A percentile compares a stretch with the other conserved stretches of the same genome.
Evolutionary conservation across 2,888 invertebrate genomes (phyloP).

Genomic region (Plagiodera versicolora): DNA sequence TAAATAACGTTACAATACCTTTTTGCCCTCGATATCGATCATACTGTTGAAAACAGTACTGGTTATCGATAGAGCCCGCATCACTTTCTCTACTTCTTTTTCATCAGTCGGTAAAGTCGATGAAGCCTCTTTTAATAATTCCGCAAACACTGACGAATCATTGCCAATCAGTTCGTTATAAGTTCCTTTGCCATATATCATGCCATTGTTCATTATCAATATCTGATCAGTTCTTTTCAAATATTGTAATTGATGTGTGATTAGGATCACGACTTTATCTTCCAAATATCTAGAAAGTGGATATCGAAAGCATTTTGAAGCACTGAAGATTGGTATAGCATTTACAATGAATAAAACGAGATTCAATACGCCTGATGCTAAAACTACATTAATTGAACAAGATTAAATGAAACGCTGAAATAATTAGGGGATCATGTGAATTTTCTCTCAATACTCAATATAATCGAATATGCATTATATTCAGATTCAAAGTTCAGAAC

Average conservation of each 20-base stretch:
- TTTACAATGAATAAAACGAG: too few species aligned
- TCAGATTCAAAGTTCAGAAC: too few species aligned
- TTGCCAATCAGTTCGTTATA: slow-evolving; percentile 19
- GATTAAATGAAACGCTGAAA: too few species aligned
- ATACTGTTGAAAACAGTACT: slow-evolving; percentile 38
- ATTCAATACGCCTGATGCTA: too few species aligned
- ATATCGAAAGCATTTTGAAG: too few species aligned
- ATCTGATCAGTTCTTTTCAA: slow-evolving; percentile 53
- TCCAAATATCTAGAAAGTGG: slow-evolving; percentile 55
- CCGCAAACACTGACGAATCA: slow-evolving; percentile 48
- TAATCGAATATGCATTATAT: too few species aligned
- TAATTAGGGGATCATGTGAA: too few species aligned
- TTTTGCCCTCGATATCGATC: slow-evolving; percentile 41
- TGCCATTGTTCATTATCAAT: slow-evolving; percentile 50
- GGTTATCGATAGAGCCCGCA: slow-evolving; percentile 34
- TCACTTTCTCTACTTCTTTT: slow-evolving; percentile 33
- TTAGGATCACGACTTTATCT: slow-evolving; percentile 63
- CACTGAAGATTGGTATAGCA: too few species aligned
- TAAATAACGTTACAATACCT: slow-evolving; percentile 26
- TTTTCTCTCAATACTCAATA: too few species aligned
- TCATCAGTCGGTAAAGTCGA: slow-evolving; percentile 24
- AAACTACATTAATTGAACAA: too few species aligned
- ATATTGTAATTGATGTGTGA: slow-evolving; percentile 73
- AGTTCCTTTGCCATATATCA: slow-evolving; percentile 45
- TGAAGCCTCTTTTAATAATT: slow-evolving; percentile 35